phyloP scores from a whole-genome alignment of 2,113 vertebrate genomes.

The Bathybates hornii region DNA sequence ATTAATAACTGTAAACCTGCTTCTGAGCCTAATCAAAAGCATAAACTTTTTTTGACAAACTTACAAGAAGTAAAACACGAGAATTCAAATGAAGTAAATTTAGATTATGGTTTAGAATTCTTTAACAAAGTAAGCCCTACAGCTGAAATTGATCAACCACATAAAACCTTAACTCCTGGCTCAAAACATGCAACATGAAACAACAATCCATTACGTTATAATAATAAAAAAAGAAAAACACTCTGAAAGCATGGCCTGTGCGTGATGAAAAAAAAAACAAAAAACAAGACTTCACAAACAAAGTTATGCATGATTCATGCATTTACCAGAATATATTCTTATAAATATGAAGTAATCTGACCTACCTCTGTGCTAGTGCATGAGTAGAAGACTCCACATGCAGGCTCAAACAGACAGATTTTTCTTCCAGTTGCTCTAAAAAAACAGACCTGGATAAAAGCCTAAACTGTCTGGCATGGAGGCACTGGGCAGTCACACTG shows the following conservation, averaged over 20 bases:
- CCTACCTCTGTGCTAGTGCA: not conserved
- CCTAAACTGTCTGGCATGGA: slow-evolving; percentile 24
- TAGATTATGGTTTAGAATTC: not conserved
- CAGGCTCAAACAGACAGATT: not conserved
- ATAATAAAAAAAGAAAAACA: not conserved
- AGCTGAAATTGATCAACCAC: slow-evolving; percentile 16
- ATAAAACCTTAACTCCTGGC: not conserved
- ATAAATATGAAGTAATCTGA: slow-evolving; percentile 12
- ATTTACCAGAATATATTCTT: not conserved
- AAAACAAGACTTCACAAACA: not conserved
- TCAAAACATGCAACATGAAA: slow-evolving; percentile 4
- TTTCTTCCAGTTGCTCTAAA: not conserved
- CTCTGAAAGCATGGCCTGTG: not conserved
- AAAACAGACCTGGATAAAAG: slow-evolving; percentile 44
- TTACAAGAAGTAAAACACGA: not conserved
- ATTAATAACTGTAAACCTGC: not conserved
- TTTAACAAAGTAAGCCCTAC: not conserved
- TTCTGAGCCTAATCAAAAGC: not conserved
- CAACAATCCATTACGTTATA: slow-evolving; percentile 14
- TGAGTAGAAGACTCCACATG: not conserved
- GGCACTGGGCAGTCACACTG: slow-evolving; percentile 1
- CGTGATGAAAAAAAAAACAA: not conserved
- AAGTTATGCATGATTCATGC: not conserved
- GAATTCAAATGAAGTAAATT: not conserved
- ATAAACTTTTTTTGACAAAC: not conserved